phyloP scores from a whole-genome alignment of 2,113 vertebrate species.

The Romanogobio albipinnatus region DNA sequence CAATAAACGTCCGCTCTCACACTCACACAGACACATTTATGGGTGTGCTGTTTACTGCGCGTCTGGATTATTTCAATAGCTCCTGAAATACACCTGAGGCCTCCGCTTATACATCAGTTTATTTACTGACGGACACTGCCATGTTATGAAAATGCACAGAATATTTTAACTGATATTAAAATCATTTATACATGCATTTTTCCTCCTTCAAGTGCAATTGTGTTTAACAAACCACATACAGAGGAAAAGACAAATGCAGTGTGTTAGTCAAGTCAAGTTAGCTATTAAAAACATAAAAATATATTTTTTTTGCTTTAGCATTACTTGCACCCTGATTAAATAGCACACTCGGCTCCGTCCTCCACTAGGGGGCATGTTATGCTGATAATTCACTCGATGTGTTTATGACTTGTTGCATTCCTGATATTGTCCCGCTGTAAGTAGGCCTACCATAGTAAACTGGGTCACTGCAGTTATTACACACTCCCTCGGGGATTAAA shows the following conservation, averaged over 20 bases:
- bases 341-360: not conserved
- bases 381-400: slow-evolving; percentile 31
- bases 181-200: not conserved
- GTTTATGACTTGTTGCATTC: slow-evolving; percentile 46
- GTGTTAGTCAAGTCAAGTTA: not conserved
- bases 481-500: not conserved
- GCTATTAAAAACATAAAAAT: not conserved
- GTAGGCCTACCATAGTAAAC: not conserved
- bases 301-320: not conserved
- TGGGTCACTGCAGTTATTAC: not conserved
- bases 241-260: not conserved
- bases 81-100: not conserved
- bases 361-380: slow-evolving; percentile 60
- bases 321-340: not conserved
- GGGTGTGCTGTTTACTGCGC: not conserved
- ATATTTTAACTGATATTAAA: not conserved
- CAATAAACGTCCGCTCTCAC: not conserved
- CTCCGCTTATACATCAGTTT: not conserved
- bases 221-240: not conserved
- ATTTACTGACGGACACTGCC: not conserved
- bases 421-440: not conserved
- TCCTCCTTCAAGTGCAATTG: not conserved
- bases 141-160: not conserved
- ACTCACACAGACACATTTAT: slow-evolving; percentile 29
- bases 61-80: not conserved